Percentiles rank a stretch among this genome's conserved stretches.
Conservation (phyloP, 2,888 invertebrate genomes). For the Synergus laeviventris region DNA sequence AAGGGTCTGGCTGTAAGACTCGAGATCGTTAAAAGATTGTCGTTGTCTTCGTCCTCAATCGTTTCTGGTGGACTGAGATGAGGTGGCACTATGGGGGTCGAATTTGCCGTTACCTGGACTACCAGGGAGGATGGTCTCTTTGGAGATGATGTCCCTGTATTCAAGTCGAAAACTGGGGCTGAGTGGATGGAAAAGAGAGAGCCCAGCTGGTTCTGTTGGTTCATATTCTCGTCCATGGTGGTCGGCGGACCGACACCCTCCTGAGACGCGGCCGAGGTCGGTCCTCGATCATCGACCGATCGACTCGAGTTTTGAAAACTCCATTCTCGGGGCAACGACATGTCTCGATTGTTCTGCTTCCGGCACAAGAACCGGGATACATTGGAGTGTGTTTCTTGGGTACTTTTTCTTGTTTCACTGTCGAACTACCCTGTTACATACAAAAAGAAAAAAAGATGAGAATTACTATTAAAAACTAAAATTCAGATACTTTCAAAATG, state of each 20-base stretch:
- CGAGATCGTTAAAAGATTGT: slow-evolving; percentile 84
- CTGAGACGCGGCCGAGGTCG: slow-evolving; percentile 67
- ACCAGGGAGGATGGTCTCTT: slow-evolving; percentile 77
- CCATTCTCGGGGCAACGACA: slow-evolving; percentile 82
- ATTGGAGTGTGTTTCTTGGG: slow-evolving; percentile 70
- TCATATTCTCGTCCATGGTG: slow-evolving; percentile 72
- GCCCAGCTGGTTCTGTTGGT: slow-evolving; percentile 78
- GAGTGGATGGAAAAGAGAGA: slow-evolving; percentile 84
- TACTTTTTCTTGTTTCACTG: slow-evolving; percentile 52
- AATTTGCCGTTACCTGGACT: slow-evolving; percentile 75
- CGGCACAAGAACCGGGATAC: slow-evolving; percentile 73
- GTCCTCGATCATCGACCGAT: slow-evolving; percentile 59
- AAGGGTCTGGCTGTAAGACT: slow-evolving; percentile 85
- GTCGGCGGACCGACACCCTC: slow-evolving; percentile 68
- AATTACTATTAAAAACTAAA: background rate
- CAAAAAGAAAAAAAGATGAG: background rate
- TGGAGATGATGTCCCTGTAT: slow-evolving; percentile 61
- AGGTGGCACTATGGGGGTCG: slow-evolving; percentile 74
- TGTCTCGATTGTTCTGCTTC: slow-evolving; percentile 68
- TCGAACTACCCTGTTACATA: slow-evolving; percentile 33
- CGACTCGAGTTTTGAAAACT: slow-evolving; percentile 79
- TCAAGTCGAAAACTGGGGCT: slow-evolving; percentile 78
- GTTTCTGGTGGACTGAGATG: slow-evolving; percentile 76
- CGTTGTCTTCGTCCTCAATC: slow-evolving; percentile 82
- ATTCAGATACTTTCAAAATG: too few relatives aligned